Evolutionary conservation across 1,140 invertebrate species (phyloP).

Genomic region (Drosophila dunni): DNA sequence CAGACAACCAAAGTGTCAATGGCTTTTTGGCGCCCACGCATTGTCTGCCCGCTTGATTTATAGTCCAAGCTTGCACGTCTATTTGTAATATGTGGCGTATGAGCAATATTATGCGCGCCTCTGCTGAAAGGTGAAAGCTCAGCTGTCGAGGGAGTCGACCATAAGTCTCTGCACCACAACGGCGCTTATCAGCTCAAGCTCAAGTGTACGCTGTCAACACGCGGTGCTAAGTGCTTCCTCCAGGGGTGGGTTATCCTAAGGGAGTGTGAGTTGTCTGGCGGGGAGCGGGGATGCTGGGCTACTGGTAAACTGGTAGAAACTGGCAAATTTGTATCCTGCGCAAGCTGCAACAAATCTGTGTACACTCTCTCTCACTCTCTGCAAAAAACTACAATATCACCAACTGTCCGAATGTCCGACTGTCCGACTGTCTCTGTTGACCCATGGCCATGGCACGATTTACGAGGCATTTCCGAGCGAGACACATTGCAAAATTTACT

Average conservation of each 20-base stretch:
- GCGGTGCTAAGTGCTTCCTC: conserved; percentile 77
- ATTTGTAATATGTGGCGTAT: conserved; percentile 76
- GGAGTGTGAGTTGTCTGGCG: too few species aligned
- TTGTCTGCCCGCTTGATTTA: conserved; percentile 76
- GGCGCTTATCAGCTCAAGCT: conserved; percentile 69
- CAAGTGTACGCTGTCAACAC: conserved; percentile 73
- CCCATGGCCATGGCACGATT: conserved; percentile 77
- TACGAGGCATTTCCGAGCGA: conserved; percentile 83
- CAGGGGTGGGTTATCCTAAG: not conserved
- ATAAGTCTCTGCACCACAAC: conserved; percentile 32
- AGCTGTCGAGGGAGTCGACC: conserved; percentile 47
- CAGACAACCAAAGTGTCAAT: conserved; percentile 62
- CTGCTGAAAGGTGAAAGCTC: conserved; percentile 72
- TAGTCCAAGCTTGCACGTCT: conserved; percentile 62
- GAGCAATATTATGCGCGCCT: conserved; percentile 69
- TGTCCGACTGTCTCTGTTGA: conserved; percentile 53
- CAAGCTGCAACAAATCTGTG: conserved; percentile 75
- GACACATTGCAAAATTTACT: conserved; percentile 84
- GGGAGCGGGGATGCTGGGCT: not conserved
- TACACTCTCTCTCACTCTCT: conserved; percentile 20
- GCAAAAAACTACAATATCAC: conserved; percentile 69
- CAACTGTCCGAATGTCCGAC: conserved; percentile 31
- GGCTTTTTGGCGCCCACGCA: conserved; percentile 70
- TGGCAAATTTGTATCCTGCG: conserved; percentile 80
- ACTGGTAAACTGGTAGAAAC: not conserved